A percentile compares a stretch with the other conserved stretches of the same genome.
phyloP scores from a whole-genome alignment of 2,888 invertebrate genomes.

The Amiota mariae region DNA sequence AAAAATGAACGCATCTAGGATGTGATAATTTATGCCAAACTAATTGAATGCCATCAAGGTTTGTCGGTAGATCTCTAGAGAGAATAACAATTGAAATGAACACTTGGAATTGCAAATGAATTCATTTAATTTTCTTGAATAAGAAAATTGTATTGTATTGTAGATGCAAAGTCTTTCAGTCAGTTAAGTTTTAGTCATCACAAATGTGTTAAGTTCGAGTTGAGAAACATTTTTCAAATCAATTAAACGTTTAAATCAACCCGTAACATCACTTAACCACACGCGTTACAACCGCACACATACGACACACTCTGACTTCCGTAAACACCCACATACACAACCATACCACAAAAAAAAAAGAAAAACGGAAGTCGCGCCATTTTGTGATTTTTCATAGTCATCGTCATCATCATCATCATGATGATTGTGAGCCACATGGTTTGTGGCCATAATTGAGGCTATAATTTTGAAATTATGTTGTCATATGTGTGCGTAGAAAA shows the following conservation, averaged over 20 bases:
- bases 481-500: slow-evolving; percentile 30
- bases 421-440: slow-evolving; percentile 15
- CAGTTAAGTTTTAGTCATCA: not conserved
- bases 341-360: not conserved
- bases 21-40: slow-evolving; percentile 27
- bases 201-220: not conserved
- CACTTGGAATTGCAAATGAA: slow-evolving; percentile 59
- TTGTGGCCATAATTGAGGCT: slow-evolving; percentile 61
- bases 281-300: slow-evolving; percentile 12
- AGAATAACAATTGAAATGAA: slow-evolving; percentile 51
- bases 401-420: too few relatives aligned
- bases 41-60: slow-evolving; percentile 24
- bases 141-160: not conserved
- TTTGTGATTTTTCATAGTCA: slow-evolving; percentile 27
- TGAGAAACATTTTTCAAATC: slow-evolving; percentile 9
- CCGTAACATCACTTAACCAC: slow-evolving; percentile 15
- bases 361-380: not conserved
- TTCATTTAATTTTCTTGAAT: slow-evolving; percentile 42
- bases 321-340: not conserved
- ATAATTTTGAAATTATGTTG: slow-evolving; percentile 56
- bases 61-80: slow-evolving; percentile 5
- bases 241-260: not conserved
- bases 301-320: not conserved
- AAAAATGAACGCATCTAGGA: not conserved
- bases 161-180: not conserved